Evolutionary conservation across 2,113 vertebrate species (phyloP).

Genomic region (Gopherus flavomarginatus): DNA sequence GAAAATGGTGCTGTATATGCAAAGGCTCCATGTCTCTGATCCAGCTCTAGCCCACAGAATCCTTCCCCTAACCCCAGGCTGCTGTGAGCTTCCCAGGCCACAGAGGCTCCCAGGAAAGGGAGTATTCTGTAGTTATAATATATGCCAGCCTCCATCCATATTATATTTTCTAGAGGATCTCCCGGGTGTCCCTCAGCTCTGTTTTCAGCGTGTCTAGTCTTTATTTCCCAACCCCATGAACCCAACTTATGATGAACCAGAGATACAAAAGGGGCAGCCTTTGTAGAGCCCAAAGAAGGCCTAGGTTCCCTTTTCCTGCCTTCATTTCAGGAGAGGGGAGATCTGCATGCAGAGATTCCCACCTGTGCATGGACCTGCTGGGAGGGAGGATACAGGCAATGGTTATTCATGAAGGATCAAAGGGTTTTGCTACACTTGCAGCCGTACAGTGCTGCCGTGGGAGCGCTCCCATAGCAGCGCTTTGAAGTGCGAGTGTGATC

Average conservation of each 20-base stretch:
- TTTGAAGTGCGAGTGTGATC: no score
- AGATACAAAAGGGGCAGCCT: neutral
- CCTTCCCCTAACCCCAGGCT: neutral
- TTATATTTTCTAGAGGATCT: neutral
- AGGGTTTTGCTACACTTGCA: no score
- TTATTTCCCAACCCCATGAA: neutral
- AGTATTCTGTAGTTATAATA: neutral
- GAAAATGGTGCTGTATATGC: neutral
- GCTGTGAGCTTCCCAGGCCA: no score
- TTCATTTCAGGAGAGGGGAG: neutral
- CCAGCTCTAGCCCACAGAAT: neutral
- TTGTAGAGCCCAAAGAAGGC: neutral
- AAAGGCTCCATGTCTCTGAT: neutral
- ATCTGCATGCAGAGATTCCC: neutral
- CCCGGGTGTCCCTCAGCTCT: neutral
- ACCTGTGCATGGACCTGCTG: neutral
- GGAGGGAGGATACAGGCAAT: neutral
- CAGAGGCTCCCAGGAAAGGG: neutral
- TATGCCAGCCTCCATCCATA: neutral
- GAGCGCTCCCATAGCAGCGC: no score
- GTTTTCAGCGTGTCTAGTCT: neutral
- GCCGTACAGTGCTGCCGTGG: no score
- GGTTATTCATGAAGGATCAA: neutral
- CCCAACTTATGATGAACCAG: neutral
- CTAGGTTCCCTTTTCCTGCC: neutral